Evolutionary conservation across 2,113 vertebrate species (phyloP), one percentile per base, ranked within the genome.

Genomic region (Salvelinus alpinus): DNA sequence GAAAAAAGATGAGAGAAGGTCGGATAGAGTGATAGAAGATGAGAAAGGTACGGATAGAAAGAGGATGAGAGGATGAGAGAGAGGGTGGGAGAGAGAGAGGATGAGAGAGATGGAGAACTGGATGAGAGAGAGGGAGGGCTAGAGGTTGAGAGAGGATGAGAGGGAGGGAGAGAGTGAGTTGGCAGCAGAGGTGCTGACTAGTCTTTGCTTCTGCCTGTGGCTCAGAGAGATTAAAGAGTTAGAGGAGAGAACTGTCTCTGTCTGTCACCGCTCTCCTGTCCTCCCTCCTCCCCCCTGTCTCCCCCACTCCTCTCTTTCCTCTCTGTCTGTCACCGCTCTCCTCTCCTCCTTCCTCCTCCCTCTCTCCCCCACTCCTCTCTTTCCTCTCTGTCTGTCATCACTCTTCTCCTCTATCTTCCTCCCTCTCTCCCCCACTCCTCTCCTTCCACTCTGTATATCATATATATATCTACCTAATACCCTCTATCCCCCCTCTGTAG

Each of bases 171-270:
- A 74, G 74, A 86, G 71, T 1, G 64, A 7, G 65, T 38, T 11
- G 31, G 18, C 65, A 38, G 18, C 29, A 3, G 65, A 38, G 82
- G 80, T 80, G 86, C 82, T 77, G 79, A 44, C 76, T 83, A 79
- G 84, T 88, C 82, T 80, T 84, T 66, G 47, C 64, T 22, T 70
- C 78, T 70, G 57, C 20, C 0, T 60, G 78, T 77, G 79, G 76
- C 84, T 81, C 71, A 87, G 82, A 73, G 68, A 83, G 87, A 80
- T 81, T 65, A 78, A 64, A 31, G 54, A 70, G 76, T 82, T 68
- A 67, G 54, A 79, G 65, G 54, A 71, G 77, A 2, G 14, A 29
- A 27, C 62, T 64, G 9, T 31, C 31, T 31, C 31, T 31, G 31
- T 31, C 31, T 31, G 31, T 31, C 29, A 31, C 29, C 4, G 5